These are phyloP conservation scores for Lordiphosa andalusiaca DNA, from an alignment of 2,888 invertebrate genomes.

Conservation along the genomic window DNA sequence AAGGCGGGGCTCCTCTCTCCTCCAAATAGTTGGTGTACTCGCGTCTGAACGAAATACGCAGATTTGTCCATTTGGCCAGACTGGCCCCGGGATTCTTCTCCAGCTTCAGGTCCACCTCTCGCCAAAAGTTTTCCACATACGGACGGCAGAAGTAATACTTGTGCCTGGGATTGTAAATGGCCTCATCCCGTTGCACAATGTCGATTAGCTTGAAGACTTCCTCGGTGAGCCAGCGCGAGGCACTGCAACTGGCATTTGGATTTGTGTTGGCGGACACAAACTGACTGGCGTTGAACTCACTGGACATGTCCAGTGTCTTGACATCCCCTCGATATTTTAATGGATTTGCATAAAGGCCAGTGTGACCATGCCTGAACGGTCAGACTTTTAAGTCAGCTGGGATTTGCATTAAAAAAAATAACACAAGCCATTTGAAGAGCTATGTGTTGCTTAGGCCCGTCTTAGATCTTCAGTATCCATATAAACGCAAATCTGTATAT, in stretches of 20 bases:
- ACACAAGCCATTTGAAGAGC: no score
- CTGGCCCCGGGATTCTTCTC: slow-evolving; percentile 78
- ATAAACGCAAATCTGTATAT: no score
- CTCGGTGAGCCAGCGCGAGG: slow-evolving; percentile 77
- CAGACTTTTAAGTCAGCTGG: no score
- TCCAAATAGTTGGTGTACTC: slow-evolving; percentile 78
- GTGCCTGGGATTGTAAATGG: slow-evolving; percentile 79
- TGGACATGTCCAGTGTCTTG: slow-evolving; percentile 38
- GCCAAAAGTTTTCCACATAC: slow-evolving; percentile 79
- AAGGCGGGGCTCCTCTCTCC: slow-evolving; percentile 65
- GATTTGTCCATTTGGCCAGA: slow-evolving; percentile 79
- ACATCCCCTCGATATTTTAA: no score
- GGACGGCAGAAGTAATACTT: slow-evolving; percentile 79
- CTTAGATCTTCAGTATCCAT: no score
- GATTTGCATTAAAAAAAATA: no score
- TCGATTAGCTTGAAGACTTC: slow-evolving; percentile 79
- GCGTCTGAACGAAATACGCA: slow-evolving; percentile 78
- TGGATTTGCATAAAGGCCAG: no score
- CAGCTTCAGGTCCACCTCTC: slow-evolving; percentile 77
- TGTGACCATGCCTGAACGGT: no score
- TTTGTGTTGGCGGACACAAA: slow-evolving; percentile 50
- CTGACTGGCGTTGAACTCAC: slow-evolving; percentile 48
- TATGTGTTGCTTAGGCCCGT: no score
- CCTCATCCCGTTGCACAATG: slow-evolving; percentile 78
- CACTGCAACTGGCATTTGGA: slow-evolving; percentile 43